Percentiles rank a stretch among this genome's conserved stretches.
Conservation (phyloP, 1,140 invertebrate species). For the Papilio polyxenes region DNA sequence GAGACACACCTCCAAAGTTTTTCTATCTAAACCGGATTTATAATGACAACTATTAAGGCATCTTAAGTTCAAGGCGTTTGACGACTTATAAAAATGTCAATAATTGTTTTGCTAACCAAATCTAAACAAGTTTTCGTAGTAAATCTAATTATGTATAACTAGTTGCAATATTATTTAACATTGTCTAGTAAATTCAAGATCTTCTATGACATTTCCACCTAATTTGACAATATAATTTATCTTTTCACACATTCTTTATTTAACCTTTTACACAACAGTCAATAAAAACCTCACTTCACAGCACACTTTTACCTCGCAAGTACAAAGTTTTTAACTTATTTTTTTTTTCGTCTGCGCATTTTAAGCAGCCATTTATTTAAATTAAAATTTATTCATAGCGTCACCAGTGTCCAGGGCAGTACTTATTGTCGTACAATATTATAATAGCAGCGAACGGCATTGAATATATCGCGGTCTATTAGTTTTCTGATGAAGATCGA, state of each 20-base stretch:
- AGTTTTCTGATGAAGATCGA: neutral
- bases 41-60: neutral
- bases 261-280: neutral
- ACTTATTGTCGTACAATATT: neutral
- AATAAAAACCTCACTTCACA: neutral
- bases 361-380: neutral
- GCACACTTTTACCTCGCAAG: neutral
- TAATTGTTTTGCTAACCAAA: neutral
- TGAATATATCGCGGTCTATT: neutral
- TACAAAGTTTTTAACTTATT: neutral
- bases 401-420: neutral
- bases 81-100: neutral
- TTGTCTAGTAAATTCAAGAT: too few species aligned
- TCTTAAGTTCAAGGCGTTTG: neutral
- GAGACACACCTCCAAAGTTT: constrained; percentile 18
- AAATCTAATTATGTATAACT: neutral
- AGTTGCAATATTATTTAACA: neutral
- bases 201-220: too few species aligned
- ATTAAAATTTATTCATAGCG: neutral
- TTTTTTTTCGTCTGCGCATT: too few species aligned
- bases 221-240: neutral
- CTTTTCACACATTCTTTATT: neutral
- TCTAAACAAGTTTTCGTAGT: neutral
- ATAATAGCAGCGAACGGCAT: neutral
- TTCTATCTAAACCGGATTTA: neutral